Evolutionary conservation across 2,888 invertebrate genomes (phyloP), one percentile per base, ranked within the genome.

Genomic region (Conops quadrifasciatus): DNA sequence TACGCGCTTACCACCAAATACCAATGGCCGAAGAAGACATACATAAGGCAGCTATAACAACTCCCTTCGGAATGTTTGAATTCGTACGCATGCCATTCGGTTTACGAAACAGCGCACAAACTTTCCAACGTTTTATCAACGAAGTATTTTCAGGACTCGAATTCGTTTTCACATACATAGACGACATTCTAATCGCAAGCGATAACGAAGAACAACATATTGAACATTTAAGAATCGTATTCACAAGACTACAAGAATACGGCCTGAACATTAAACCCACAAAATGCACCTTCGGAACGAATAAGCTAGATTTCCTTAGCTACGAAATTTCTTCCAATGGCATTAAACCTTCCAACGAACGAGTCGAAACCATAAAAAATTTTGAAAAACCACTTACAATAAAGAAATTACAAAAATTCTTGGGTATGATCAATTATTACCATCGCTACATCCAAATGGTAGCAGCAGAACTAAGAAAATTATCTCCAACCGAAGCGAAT

Each of bases 51-150:
- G 49, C 49, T 13, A 49, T 49, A n/a, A 49, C 49, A 36, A 64
- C 64, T 26, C 64, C 64, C 26, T 49, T 47, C 21, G 64, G 64
- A 16, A n/a, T 47, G 47, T 49, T 26, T 26, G 64, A 64, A 26
- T 64, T 64, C 19, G n/a, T 13, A 26, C 21, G 13, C 21, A 64
- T 64, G 64, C n/a, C 47, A 15, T 64, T 64, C 45, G 47, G 49
- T 9, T 26, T 64, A 11, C 26, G 62, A 19, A 62, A 62, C 16
- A 36, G 19, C 13, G 43, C 36, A 7, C 62, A 62, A 43, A 64
- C 49, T 16, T 64, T 64, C 26, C 64, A 64, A 47, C 64, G 49
- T 24, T 64, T 64, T 64, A 64, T 64, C 19, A 21, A 64, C 49
- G 47, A 64, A 15, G 64, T 64, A 16, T 26, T 64, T 43, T 47